Percentiles rank a stretch among this genome's conserved stretches.
Conservation (phyloP, 2,113 vertebrate species). For the Ptyas mucosa region DNA sequence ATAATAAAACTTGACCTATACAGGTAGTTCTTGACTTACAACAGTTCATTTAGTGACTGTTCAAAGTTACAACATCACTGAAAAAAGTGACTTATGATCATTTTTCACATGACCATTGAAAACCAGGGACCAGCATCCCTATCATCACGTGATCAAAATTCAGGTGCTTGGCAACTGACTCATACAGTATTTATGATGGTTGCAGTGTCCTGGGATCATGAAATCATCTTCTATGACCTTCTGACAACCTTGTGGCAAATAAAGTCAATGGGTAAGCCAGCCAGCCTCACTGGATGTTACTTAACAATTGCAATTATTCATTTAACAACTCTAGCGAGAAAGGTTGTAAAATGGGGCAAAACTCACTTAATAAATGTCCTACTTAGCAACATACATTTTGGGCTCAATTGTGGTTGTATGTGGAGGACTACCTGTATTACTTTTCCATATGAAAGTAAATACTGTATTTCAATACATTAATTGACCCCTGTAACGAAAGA, state of each 20-base stretch:
- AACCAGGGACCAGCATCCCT: not conserved
- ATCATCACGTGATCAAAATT: not conserved
- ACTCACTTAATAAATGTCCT: not conserved
- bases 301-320: not conserved
- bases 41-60: not conserved
- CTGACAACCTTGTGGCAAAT: not conserved
- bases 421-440: not conserved
- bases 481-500: not conserved
- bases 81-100: not conserved
- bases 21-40: not conserved
- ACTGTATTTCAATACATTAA: not conserved
- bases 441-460: not conserved
- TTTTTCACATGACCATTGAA: not conserved
- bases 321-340: not conserved
- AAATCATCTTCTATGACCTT: not conserved
- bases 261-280: not conserved
- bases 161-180: not conserved
- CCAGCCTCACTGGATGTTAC: not conserved
- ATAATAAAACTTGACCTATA: not conserved
- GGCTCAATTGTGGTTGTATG: not conserved
- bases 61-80: not conserved
- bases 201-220: not conserved
- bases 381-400: not conserved
- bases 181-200: not conserved
- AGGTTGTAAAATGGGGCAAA: not conserved